Conservation (phyloP, 2,113 vertebrate genomes). For the Speoplatyrhinus poulsoni region DNA sequence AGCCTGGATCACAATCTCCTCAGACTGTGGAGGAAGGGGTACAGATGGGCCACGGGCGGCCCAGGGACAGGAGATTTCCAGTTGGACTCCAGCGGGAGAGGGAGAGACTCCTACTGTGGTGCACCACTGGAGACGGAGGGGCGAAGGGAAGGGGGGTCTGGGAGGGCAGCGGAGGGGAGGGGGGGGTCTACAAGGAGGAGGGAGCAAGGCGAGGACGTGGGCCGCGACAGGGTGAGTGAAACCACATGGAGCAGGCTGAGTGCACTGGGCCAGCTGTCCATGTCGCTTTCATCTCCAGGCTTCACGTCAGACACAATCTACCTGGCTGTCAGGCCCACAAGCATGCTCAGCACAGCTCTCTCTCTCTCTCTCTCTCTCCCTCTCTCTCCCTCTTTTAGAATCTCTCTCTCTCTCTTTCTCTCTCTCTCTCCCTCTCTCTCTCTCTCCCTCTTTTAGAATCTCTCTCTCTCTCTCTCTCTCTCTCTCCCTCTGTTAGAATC, state of each 20-base stretch:
- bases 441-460: background rate
- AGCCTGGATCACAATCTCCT: background rate
- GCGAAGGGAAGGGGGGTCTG: conserved; percentile 22
- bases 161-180: conserved; percentile 32
- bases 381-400: background rate
- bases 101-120: background rate
- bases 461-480: background rate
- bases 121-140: conserved; percentile 34
- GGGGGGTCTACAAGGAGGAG: conserved; percentile 1
- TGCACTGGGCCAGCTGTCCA: conserved; percentile 76
- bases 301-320: conserved; percentile 72
- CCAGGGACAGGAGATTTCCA: background rate
- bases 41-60: background rate
- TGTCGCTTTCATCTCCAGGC: conserved; percentile 75
- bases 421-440: background rate
- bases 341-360: conserved; percentile 48
- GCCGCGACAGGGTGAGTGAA: conserved; percentile 76
- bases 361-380: conserved; percentile 18
- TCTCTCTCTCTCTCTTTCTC: background rate
- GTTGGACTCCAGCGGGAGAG: background rate
- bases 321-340: conserved; percentile 69
- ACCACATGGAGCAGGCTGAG: conserved; percentile 65
- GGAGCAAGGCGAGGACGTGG: conserved; percentile 12
- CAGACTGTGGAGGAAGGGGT: background rate
- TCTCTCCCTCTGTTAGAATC: background rate